Conservation (phyloP, 2,888 invertebrate species). For the Limnephilus auricula region DNA sequence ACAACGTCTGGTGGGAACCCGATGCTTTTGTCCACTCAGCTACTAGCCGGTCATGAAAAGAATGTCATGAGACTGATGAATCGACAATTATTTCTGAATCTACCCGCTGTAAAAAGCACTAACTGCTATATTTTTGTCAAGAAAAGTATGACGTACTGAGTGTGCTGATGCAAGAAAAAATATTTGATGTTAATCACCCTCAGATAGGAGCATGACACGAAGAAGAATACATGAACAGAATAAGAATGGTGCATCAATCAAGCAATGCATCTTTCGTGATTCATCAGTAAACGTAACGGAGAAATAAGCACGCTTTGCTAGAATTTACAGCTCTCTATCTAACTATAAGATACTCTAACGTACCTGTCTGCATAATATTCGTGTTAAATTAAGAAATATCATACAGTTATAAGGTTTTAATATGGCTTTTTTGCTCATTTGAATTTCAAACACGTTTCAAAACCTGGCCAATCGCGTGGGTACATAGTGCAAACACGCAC, state of each 20-base stretch:
- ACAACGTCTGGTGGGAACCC: too few species aligned
- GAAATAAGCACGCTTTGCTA: background rate
- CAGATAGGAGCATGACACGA: background rate
- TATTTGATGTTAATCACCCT: background rate
- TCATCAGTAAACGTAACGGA: background rate
- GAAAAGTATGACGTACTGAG: too few species aligned
- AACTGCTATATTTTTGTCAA: too few species aligned
- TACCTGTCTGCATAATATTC: background rate
- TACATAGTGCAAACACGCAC: constrained; percentile 48
- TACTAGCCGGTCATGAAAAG: too few species aligned
- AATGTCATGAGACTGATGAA: too few species aligned
- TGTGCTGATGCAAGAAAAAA: background rate
- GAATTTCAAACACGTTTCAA: constrained; percentile 38
- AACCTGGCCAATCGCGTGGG: constrained; percentile 44
- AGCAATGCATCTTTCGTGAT: background rate
- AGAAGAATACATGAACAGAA: background rate
- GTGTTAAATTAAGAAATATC: constrained; percentile 31
- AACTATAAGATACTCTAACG: too few species aligned
- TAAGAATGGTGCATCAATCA: background rate
- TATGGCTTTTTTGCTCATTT: constrained; percentile 14
- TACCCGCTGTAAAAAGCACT: too few species aligned
- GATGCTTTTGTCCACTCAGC: too few species aligned
- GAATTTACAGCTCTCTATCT: constrained; percentile 22
- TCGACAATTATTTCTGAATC: too few species aligned
- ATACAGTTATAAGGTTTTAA: constrained; percentile 29